A percentile compares a stretch with the other conserved stretches of the same genome.
phyloP scores from a whole-genome alignment of 2,797 vertebrate species.

The Microctenopoma steveboyesi region DNA sequence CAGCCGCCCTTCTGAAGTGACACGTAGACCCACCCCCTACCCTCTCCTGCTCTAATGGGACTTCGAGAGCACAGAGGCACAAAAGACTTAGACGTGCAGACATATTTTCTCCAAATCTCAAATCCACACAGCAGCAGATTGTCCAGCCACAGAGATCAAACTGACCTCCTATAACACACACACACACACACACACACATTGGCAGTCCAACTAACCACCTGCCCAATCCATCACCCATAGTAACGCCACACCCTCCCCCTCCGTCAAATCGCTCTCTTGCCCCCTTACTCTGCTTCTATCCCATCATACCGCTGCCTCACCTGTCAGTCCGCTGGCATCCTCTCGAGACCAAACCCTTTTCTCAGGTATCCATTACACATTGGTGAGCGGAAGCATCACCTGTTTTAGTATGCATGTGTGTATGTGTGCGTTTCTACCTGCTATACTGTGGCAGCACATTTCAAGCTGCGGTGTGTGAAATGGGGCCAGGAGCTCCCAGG shows the following conservation, averaged over 20 bases:
- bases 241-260: conserved; percentile 27
- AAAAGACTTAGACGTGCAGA: conserved; percentile 40
- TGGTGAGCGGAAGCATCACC: conserved; percentile 3
- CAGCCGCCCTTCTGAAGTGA: conserved; percentile 59
- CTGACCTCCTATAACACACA: conserved; percentile 42
- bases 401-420: neutral
- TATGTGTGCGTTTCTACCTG: neutral
- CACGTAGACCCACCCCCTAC: conserved; percentile 56
- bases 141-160: conserved; percentile 36
- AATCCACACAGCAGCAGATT: conserved; percentile 44
- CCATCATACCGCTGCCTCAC: conserved; percentile 18
- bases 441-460: conserved; percentile 2
- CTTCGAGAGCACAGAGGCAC: conserved; percentile 60
- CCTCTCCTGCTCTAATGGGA: conserved; percentile 56
- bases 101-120: conserved; percentile 49
- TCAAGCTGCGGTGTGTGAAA: conserved; percentile 16
- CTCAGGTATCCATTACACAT: conserved; percentile 20
- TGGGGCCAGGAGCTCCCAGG: conserved; percentile 21
- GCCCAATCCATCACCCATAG: conserved; percentile 51
- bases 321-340: conserved; percentile 7
- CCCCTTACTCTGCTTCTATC: conserved; percentile 23
- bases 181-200: neutral
- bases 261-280: conserved; percentile 22
- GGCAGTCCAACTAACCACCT: conserved; percentile 50
- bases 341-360: conserved; percentile 26